A percentile compares a stretch with the other conserved stretches of the same genome.
Conservation (phyloP, 2,797 vertebrate genomes). For the Liasis olivaceus region DNA sequence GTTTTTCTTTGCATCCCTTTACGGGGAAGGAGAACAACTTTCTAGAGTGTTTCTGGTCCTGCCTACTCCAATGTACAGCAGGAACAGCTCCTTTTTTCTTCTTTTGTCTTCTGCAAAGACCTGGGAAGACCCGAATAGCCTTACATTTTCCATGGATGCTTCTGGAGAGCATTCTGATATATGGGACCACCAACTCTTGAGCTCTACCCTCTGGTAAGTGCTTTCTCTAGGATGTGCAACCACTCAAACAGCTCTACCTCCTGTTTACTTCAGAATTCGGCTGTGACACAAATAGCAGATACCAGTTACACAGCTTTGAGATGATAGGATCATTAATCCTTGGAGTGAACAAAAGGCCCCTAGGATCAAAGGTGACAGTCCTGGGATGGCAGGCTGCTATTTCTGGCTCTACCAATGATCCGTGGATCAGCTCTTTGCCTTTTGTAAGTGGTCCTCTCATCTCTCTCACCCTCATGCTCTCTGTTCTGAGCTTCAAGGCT, state of each 20-base stretch:
- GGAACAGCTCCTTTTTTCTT: background rate
- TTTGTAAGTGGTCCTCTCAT: background rate
- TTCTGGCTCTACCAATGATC: background rate
- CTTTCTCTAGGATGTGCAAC: background rate
- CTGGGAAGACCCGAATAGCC: background rate
- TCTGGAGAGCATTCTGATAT: background rate
- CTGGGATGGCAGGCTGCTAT: background rate
- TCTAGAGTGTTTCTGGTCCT: background rate
- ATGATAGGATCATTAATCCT: background rate
- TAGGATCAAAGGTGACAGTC: background rate
- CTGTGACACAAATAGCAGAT: background rate
- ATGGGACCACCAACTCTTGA: background rate
- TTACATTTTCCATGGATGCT: background rate
- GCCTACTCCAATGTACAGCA: background rate
- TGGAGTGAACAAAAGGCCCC: background rate
- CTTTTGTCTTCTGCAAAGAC: background rate
- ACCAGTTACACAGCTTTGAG: background rate
- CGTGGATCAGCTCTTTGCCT: background rate
- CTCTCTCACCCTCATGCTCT: background rate
- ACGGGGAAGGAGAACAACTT: background rate
- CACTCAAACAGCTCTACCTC: background rate
- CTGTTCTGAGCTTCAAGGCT: background rate
- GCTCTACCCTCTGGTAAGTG: background rate
- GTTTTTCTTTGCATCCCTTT: background rate
- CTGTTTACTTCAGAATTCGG: background rate